Conservation (phyloP, 2,888 invertebrate genomes). For the Troides aeacus region DNA sequence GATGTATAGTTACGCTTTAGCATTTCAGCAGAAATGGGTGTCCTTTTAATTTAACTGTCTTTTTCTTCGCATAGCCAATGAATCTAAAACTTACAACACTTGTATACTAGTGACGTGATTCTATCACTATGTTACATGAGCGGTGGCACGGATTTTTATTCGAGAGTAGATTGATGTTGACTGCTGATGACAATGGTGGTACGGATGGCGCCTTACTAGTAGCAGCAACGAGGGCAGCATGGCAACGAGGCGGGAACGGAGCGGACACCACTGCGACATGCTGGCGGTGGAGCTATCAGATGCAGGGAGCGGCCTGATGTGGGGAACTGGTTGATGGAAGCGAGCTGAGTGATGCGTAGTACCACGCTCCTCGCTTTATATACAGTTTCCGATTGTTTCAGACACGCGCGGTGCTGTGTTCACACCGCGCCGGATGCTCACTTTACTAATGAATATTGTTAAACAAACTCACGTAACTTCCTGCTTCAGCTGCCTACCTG, state of each 20-base stretch:
- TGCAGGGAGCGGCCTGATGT: too few species aligned
- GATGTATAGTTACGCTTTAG: too few species aligned
- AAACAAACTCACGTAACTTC: not conserved
- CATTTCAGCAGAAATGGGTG: not conserved
- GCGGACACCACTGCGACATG: not conserved
- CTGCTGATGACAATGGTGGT: not conserved
- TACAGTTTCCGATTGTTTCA: too few species aligned
- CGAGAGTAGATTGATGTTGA: too few species aligned
- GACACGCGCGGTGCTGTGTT: too few species aligned
- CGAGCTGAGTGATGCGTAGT: too few species aligned
- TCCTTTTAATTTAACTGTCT: not conserved
- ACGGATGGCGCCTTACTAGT: not conserved
- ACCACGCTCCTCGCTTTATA: too few species aligned
- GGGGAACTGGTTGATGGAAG: too few species aligned
- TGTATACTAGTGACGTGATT: not conserved
- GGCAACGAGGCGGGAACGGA: not conserved
- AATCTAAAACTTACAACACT: not conserved
- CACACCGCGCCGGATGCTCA: too few species aligned
- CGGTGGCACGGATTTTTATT: too few species aligned
- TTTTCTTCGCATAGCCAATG: not conserved
- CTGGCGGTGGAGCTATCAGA: not conserved
- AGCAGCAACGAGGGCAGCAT: not conserved
- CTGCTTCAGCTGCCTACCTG: not conserved
- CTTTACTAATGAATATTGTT: not conserved
- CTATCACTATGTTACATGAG: not conserved